phyloP scores from a whole-genome alignment of 1,140 invertebrate genomes.

The Zeugodacus cucurbitae region DNA sequence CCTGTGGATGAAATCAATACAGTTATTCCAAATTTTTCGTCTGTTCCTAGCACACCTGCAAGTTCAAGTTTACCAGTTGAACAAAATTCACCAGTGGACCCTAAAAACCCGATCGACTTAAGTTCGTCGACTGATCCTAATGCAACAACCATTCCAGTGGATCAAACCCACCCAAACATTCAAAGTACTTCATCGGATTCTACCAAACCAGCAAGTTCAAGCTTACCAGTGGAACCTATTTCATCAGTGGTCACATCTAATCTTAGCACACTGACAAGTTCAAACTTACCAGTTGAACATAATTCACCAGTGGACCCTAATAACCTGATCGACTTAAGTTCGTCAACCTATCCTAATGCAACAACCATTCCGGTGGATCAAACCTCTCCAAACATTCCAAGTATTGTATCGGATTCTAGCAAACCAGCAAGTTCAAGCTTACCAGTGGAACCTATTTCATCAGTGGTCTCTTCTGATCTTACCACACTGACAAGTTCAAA shows the following conservation, averaged over 20 bases:
- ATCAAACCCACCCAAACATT: neutral
- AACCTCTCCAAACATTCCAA: neutral
- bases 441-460: neutral
- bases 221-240: neutral
- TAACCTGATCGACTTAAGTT: neutral
- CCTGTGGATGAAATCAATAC: conserved; percentile 12
- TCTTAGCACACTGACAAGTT: conserved; percentile 30
- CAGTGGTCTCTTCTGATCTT: conserved; percentile 27
- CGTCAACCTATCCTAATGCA: neutral
- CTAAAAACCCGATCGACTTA: neutral
- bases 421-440: neutral
- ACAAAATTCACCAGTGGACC: conserved; percentile 37
- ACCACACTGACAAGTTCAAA: no score
- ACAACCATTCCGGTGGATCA: neutral
- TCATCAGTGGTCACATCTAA: conserved; percentile 7
- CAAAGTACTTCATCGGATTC: neutral
- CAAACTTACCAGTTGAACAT: conserved; percentile 44
- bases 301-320: conserved; percentile 5
- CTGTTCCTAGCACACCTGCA: conserved; percentile 37
- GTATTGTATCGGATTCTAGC: neutral
- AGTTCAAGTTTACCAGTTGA: conserved; percentile 42
- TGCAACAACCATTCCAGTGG: neutral
- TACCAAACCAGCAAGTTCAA: neutral
- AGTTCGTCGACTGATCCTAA: neutral
- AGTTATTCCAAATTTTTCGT: conserved; percentile 3